phyloP scores from a whole-genome alignment of 1,140 invertebrate genomes.

The Nautilus pompilius region DNA sequence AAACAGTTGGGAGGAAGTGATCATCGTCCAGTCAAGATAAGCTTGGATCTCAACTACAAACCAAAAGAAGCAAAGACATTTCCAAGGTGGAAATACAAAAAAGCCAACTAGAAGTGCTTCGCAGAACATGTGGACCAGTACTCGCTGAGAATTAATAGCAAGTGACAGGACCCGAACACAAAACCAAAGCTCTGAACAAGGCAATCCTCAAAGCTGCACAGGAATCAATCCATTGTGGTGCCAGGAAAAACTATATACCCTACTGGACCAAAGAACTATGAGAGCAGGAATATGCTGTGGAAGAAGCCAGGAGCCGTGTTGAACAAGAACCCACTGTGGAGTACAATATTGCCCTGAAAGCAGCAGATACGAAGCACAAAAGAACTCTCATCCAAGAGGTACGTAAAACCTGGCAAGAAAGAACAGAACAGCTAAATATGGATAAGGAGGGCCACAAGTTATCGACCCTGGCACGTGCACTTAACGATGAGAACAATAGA shows the following conservation, averaged over 20 bases:
- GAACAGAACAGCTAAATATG: not conserved
- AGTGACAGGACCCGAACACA: not conserved
- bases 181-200: not conserved
- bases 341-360: too few relatives aligned
- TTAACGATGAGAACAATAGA: conserved; percentile 1
- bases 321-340: too few relatives aligned
- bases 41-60: conserved; percentile 1
- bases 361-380: conserved; percentile 1
- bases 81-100: conserved; percentile 1
- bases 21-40: not conserved
- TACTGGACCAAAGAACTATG: conserved; percentile 6
- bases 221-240: conserved; percentile 1
- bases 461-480: not conserved
- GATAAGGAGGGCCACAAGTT: conserved; percentile 4
- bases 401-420: conserved; percentile 1
- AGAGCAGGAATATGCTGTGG: not conserved
- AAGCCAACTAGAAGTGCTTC: not conserved
- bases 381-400: not conserved
- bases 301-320: too few relatives aligned
- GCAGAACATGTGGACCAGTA: not conserved
- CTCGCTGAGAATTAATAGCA: not conserved
- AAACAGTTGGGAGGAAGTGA: conserved; percentile 8
- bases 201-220: conserved; percentile 2
- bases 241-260: conserved; percentile 5
- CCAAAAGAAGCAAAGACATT: not conserved